Evolutionary conservation across 1,140 invertebrate species (phyloP).

Genomic region (Drosophila sproati): DNA sequence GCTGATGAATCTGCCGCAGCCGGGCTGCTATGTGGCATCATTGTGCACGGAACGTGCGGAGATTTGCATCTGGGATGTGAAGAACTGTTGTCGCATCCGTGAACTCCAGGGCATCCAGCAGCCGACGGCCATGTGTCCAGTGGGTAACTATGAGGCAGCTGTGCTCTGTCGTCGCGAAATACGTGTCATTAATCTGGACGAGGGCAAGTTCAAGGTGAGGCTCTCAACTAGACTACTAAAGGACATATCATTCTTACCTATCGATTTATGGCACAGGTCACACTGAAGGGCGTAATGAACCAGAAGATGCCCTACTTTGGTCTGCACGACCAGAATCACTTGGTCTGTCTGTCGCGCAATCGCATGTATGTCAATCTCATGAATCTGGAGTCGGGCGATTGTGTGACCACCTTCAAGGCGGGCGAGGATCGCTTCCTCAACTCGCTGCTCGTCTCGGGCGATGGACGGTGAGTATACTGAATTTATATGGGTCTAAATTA

Average conservation of each 20-base stretch:
- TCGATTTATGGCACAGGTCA: slow-evolving; percentile 56
- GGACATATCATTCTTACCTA: not conserved
- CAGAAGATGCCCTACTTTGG: slow-evolving; percentile 96
- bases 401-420: slow-evolving; percentile 94
- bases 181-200: slow-evolving; percentile 91
- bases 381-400: slow-evolving; percentile 91
- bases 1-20: slow-evolving; percentile 74
- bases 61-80: slow-evolving; percentile 92
- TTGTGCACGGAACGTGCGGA: slow-evolving; percentile 90
- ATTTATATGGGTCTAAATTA: not conserved
- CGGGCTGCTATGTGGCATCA: slow-evolving; percentile 89
- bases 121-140: slow-evolving; percentile 89
- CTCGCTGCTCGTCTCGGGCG: slow-evolving; percentile 93
- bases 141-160: slow-evolving; percentile 90
- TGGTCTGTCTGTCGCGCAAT: slow-evolving; percentile 93
- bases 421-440: slow-evolving; percentile 95
- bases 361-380: slow-evolving; percentile 96
- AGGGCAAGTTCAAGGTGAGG: slow-evolving; percentile 86
- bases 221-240: not conserved
- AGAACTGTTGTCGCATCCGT: slow-evolving; percentile 88
- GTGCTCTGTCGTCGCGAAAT: slow-evolving; percentile 93
- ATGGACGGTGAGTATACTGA: slow-evolving; percentile 88
- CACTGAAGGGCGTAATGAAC: slow-evolving; percentile 95
- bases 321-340: slow-evolving; percentile 90
- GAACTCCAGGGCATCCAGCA: slow-evolving; percentile 89